Conservation (phyloP, 92 coral and sea anemone genomes). For the Isaurus tuberculatus region DNA sequence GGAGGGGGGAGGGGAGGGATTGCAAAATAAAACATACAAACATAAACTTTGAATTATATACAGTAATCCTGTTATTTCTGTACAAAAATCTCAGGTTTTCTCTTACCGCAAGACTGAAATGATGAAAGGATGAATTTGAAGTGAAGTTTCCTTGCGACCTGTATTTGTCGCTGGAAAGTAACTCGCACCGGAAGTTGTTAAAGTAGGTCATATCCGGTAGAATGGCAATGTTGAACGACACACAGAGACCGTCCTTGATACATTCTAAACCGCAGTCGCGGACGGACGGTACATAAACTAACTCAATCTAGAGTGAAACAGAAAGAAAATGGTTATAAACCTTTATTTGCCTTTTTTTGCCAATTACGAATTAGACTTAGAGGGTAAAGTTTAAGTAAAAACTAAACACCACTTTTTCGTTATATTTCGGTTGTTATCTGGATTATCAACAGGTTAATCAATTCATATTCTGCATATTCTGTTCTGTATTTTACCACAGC, state of each 20-base stretch:
- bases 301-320: background rate
- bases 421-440: too few relatives aligned
- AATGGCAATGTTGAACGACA: constrained; percentile 10
- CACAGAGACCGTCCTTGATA: background rate
- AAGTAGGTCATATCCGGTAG: background rate
- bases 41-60: too few relatives aligned
- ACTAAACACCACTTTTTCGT: too few relatives aligned
- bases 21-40: too few relatives aligned
- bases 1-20: too few relatives aligned
- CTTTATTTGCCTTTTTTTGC: too few relatives aligned
- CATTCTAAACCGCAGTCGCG: background rate
- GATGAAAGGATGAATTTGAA: background rate
- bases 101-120: constrained; percentile 9
- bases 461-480: too few relatives aligned
- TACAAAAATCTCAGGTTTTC: background rate
- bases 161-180: constrained; percentile 4
- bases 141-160: background rate
- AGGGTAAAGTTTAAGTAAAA: too few relatives aligned
- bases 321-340: too few relatives aligned
- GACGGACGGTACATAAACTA: background rate
- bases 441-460: too few relatives aligned
- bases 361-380: too few relatives aligned
- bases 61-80: background rate
- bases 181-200: background rate
- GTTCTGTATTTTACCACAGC: too few relatives aligned